These are phyloP conservation scores for Mimumesa dahlbomi DNA, from an alignment of 2,888 invertebrate species.

Conservation along the genomic window DNA sequence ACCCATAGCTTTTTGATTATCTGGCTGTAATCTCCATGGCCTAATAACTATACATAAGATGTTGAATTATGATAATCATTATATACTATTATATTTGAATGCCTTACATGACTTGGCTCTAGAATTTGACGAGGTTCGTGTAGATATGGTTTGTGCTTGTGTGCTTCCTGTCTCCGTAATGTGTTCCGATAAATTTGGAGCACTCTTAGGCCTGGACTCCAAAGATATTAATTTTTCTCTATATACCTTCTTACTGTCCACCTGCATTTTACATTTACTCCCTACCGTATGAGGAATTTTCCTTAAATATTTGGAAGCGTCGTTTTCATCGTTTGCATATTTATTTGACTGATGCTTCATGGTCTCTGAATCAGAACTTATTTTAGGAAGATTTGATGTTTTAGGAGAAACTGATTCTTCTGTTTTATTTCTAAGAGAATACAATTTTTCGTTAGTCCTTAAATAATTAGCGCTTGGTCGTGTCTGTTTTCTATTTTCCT, in stretches of 20 bases:
- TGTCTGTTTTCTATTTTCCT: conserved; percentile 44
- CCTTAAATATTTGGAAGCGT: too few relatives aligned
- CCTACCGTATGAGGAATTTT: too few relatives aligned
- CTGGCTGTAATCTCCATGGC: conserved; percentile 81
- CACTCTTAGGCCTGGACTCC: conserved; percentile 20
- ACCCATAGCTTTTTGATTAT: conserved; percentile 66
- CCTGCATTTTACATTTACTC: too few relatives aligned
- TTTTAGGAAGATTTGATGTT: too few relatives aligned
- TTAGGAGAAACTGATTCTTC: too few relatives aligned
- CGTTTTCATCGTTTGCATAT: too few relatives aligned
- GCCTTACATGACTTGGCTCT: conserved; percentile 71
- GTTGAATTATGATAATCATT: not conserved
- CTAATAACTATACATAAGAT: conserved; percentile 83
- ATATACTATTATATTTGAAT: not conserved
- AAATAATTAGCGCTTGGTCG: not conserved
- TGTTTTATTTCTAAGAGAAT: too few relatives aligned
- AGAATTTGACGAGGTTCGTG: conserved; percentile 36
- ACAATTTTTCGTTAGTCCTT: conserved; percentile 14
- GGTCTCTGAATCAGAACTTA: too few relatives aligned
- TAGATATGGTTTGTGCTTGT: conserved; percentile 33
- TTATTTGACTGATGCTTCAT: too few relatives aligned
- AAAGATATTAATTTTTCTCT: not conserved
- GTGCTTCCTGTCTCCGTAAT: conserved; percentile 14
- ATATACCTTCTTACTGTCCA: not conserved
- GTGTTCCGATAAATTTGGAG: conserved; percentile 30